A percentile compares a stretch with the other conserved stretches of the same genome.
Conservation (phyloP, 2,113 vertebrate species). For the Istiophorus platypterus region DNA sequence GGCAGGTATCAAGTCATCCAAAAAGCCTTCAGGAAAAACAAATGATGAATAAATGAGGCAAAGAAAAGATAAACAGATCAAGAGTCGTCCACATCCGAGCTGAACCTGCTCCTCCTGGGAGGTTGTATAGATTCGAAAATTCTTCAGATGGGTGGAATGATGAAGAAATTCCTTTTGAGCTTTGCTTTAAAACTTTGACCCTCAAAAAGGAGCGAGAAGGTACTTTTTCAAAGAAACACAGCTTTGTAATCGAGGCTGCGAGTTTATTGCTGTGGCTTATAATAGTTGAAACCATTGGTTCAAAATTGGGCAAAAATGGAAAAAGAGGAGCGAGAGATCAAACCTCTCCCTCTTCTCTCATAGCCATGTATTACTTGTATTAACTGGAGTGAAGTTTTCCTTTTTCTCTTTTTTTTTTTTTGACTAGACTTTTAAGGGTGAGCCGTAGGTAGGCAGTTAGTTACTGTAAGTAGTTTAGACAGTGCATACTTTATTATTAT, state of each 20-base stretch:
- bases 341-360: constrained; percentile 17
- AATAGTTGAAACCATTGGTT: neutral
- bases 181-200: constrained; percentile 35
- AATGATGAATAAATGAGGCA: constrained; percentile 17
- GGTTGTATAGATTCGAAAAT: neutral
- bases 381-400: constrained; percentile 59
- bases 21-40: constrained; percentile 37
- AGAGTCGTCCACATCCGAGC: constrained; percentile 14
- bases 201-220: constrained; percentile 8
- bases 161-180: neutral
- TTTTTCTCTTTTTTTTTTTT: constrained; percentile 21
- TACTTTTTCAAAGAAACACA: neutral
- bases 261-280: neutral
- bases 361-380: constrained; percentile 62
- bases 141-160: neutral
- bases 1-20: constrained; percentile 39
- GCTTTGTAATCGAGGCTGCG: neutral
- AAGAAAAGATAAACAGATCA: neutral
- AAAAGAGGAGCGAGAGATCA: constrained; percentile 11
- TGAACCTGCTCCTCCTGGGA: constrained; percentile 11
- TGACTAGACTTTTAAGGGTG: constrained; percentile 53
- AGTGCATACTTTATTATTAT: constrained; percentile 42
- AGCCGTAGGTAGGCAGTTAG: constrained; percentile 56
- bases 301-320: constrained; percentile 1
- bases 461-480: constrained; percentile 69